These are phyloP conservation scores for Myripristis jacobus DNA, from an alignment of 2,797 vertebrate genomes.

Conservation along the genomic window DNA sequence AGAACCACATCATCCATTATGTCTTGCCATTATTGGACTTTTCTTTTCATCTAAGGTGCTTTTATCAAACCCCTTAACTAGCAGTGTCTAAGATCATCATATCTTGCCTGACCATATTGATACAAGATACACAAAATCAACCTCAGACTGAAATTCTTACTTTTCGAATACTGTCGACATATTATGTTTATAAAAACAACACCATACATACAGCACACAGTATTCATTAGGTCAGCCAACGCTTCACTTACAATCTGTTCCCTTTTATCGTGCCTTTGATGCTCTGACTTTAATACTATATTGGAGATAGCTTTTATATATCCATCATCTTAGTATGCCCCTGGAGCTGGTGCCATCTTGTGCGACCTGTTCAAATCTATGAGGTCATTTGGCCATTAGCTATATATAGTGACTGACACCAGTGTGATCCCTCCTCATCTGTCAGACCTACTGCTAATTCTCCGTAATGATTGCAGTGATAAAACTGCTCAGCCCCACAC, in stretches of 20 bases:
- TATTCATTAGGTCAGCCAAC: not conserved
- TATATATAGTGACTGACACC: slow-evolving; percentile 8
- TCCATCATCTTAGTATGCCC: not conserved
- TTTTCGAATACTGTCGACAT: slow-evolving; percentile 10
- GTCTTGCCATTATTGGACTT: no score
- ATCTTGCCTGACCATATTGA: no score
- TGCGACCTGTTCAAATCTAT: slow-evolving; percentile 1
- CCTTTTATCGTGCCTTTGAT: slow-evolving; percentile 1
- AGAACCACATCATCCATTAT: no score
- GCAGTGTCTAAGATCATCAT: no score
- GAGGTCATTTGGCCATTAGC: slow-evolving; percentile 1
- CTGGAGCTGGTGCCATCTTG: not conserved
- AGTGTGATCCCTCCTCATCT: slow-evolving; percentile 34
- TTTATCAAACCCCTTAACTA: no score
- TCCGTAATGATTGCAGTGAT: slow-evolving; percentile 29
- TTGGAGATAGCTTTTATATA: slow-evolving; percentile 7
- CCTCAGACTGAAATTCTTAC: not conserved
- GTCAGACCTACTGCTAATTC: slow-evolving; percentile 32
- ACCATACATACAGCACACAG: slow-evolving; percentile 3
- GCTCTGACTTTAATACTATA: slow-evolving; percentile 3
- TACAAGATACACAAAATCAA: no score
- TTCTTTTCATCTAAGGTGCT: no score
- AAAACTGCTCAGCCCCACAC: slow-evolving; percentile 37
- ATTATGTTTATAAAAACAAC: slow-evolving; percentile 10
- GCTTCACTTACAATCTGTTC: not conserved